These are phyloP conservation scores for Malurus cyaneus DNA, from an alignment of 2,113 vertebrate species.

Conservation along the genomic window DNA sequence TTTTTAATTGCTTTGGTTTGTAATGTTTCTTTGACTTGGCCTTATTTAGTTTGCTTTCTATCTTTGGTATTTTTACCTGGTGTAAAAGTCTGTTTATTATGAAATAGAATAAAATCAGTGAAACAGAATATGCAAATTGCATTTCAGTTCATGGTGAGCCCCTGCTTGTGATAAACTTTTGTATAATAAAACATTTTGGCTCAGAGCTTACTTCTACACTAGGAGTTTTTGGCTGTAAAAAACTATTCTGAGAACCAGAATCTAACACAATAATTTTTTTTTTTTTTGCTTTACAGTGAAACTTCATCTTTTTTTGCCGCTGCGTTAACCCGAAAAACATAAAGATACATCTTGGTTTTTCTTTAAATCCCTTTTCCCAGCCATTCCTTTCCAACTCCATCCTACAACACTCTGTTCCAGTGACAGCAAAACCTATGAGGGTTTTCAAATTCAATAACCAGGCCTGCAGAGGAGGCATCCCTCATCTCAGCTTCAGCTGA, in stretches of 20 bases:
- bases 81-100: not conserved
- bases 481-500: slow-evolving; percentile 54
- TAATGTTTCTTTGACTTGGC: not conserved
- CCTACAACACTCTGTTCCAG: slow-evolving; percentile 23
- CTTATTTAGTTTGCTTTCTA: not conserved
- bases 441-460: slow-evolving; percentile 73
- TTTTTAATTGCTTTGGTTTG: not conserved
- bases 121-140: not conserved
- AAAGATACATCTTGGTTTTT: slow-evolving; percentile 54
- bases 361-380: slow-evolving; percentile 5
- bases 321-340: slow-evolving; percentile 14
- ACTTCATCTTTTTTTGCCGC: slow-evolving; percentile 18
- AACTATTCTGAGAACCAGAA: not conserved
- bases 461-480: slow-evolving; percentile 47
- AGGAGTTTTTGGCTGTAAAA: not conserved
- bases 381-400: slow-evolving; percentile 45
- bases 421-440: slow-evolving; percentile 68
- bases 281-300: not conserved
- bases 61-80: not conserved
- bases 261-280: not conserved
- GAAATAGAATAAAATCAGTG: not conserved
- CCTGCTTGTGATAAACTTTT: not conserved
- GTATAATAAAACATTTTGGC: not conserved
- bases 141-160: not conserved
- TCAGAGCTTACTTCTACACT: not conserved